Percentiles rank a stretch among this genome's conserved stretches.
These are phyloP conservation scores for Anthoscopus minutus DNA, from an alignment of 2,113 vertebrate species.

Conservation along the genomic window DNA sequence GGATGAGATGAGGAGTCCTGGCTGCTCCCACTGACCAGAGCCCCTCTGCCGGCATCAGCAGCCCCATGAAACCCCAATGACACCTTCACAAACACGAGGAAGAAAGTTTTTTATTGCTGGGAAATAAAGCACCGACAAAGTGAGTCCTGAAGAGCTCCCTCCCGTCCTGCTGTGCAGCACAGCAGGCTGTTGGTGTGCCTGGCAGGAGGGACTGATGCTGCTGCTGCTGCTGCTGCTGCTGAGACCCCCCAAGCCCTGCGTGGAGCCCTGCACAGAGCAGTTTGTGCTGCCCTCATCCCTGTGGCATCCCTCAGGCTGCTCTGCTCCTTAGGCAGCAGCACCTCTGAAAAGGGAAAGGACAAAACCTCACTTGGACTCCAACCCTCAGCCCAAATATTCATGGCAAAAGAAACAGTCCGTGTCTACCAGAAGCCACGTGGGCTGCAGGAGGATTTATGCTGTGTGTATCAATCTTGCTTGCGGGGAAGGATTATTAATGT, in stretches of 20 bases:
- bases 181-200: fast-evolving
- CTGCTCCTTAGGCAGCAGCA: neutral
- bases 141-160: neutral
- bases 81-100: neutral
- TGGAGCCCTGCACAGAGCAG: no score
- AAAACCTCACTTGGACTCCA: neutral
- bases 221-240: no score
- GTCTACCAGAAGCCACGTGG: neutral
- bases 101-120: neutral
- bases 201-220: neutral
- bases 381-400: neutral
- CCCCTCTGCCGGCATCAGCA: neutral
- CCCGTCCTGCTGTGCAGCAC: neutral
- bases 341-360: neutral
- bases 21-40: no score
- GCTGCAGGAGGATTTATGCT: neutral
- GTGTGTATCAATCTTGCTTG: neutral
- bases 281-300: neutral
- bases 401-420: fast-evolving
- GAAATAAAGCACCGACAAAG: neutral
- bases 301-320: neutral
- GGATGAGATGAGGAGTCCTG: neutral
- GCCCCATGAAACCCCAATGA: neutral
- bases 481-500: neutral
- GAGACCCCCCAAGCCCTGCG: no score